These are phyloP conservation scores for Sebastes oblongus DNA, from an alignment of 2,797 vertebrate genomes.

Conservation along the genomic window DNA sequence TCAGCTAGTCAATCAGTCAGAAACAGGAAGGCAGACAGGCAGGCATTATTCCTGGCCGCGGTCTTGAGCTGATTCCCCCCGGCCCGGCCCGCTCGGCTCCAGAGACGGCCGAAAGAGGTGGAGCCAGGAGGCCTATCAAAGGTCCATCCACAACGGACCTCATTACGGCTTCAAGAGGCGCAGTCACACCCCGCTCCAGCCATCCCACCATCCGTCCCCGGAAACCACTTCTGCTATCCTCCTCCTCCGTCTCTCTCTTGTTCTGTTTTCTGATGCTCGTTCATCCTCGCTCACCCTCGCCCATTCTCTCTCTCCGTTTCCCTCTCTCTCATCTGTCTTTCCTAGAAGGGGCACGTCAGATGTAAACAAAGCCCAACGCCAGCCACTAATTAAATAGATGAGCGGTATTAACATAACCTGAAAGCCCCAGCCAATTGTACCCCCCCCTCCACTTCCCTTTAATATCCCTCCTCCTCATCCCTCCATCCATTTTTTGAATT, in stretches of 20 bases:
- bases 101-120: slow-evolving; percentile 18
- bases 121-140: slow-evolving; percentile 61
- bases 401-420: slow-evolving; percentile 89
- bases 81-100: neutral
- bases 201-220: slow-evolving; percentile 53
- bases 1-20: slow-evolving; percentile 6
- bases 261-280: slow-evolving; percentile 31
- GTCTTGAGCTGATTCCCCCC: slow-evolving; percentile 20
- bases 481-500: slow-evolving; percentile 68
- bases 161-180: slow-evolving; percentile 63
- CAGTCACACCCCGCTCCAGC: slow-evolving; percentile 49
- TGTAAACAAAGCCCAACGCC: slow-evolving; percentile 84
- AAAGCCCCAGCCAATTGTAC: slow-evolving; percentile 88
- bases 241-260: slow-evolving; percentile 23
- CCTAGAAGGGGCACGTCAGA: slow-evolving; percentile 79
- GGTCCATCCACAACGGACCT: slow-evolving; percentile 60
- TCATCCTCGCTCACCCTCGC: slow-evolving; percentile 33
- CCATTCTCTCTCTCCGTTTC: slow-evolving; percentile 26
- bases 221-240: slow-evolving; percentile 38
- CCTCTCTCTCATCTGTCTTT: slow-evolving; percentile 55
- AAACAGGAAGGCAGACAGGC: neutral
- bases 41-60: slow-evolving; percentile 22
- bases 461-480: slow-evolving; percentile 71
- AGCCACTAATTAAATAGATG: slow-evolving; percentile 88
- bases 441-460: slow-evolving; percentile 56